Base-by-base conservation (phyloP, 1,140 invertebrate species). In the Zeugodacus cucurbitae region DNA sequence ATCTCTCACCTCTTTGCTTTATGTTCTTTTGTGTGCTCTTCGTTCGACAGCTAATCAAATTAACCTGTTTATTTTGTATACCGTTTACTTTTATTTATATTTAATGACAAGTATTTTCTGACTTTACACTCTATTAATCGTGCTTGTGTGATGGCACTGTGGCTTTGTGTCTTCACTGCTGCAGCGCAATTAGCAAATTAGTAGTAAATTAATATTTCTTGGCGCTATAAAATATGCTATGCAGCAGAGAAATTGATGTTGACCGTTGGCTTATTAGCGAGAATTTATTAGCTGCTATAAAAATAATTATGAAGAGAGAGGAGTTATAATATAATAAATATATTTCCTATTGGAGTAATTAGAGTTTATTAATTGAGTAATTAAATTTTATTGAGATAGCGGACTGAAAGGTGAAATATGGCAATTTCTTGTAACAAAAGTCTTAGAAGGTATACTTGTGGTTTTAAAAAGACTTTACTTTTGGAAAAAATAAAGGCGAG, bases 11-110 rank as follows among this genome's bases (percentile, higher is more conserved):
- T 41, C 32, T 37, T 20, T 3, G 17, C 14, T 70, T 62, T 26
- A 22, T 62, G n/a, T 54, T 54, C 14, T 67, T 22, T 32, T 74
- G 17, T 74, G 20, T 0, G 32, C 32, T 22, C 41, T 74, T 41
- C 67, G 67, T 41, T 74, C 34, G 62, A 74, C 32, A 74, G 20
- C 34, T 37, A 74, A 74, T 74, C 67, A 37, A 74, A 74, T 74
- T 74, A 41, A 37, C 67, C 67, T 74, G 34, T 34, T 74, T 37
- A 37, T 41, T 74, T 74, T 74, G 32, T 8, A 37, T 74, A 22
- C 67, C 67, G 67, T 74, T 74, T 17, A 22, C 34, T 74, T 74
- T 74, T 74, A 74, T 74, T 32, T 37, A 22, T 14, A 74, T 22
- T 74, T 74, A 37, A 74, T 74, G 32, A 32, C 3, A 74, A 74